Evolutionary conservation across 2,888 invertebrate genomes (phyloP).

Genomic region (Thumatha senex): DNA sequence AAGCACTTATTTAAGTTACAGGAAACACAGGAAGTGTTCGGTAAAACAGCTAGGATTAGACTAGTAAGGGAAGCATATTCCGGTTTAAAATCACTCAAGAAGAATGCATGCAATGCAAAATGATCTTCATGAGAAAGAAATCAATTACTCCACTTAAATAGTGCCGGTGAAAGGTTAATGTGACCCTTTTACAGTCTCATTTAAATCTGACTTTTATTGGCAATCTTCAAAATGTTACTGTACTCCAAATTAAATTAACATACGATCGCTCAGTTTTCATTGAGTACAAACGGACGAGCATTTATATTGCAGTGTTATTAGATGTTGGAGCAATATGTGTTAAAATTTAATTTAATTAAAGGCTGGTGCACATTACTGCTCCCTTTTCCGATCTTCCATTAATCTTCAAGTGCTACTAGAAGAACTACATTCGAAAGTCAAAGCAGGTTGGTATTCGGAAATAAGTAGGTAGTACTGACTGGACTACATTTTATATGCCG

Average conservation of each 20-base stretch:
- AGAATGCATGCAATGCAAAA: slow-evolving; percentile 29
- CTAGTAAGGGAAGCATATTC: neutral
- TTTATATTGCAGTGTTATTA: no score
- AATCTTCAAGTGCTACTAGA: no score
- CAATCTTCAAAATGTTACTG: slow-evolving; percentile 49
- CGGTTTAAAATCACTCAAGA: slow-evolving; percentile 12
- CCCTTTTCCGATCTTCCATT: no score
- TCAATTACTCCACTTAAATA: slow-evolving; percentile 65
- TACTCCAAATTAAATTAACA: slow-evolving; percentile 71
- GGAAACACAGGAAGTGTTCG: neutral
- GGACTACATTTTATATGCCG: no score
- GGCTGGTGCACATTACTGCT: no score
- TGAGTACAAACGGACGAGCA: slow-evolving; percentile 25
- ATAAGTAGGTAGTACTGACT: no score
- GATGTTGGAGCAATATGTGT: no score
- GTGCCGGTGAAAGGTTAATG: slow-evolving; percentile 71
- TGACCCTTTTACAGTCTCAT: slow-evolving; percentile 63
- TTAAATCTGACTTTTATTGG: slow-evolving; percentile 63
- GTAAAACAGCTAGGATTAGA: neutral
- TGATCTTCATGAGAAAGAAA: slow-evolving; percentile 51
- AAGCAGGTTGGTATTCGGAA: no score
- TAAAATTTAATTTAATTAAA: no score
- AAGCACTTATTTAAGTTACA: neutral
- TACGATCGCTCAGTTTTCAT: slow-evolving; percentile 39
- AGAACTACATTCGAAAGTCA: no score